phyloP scores from a whole-genome alignment of 2,888 invertebrate species.

The Drosophila setosimentum region DNA sequence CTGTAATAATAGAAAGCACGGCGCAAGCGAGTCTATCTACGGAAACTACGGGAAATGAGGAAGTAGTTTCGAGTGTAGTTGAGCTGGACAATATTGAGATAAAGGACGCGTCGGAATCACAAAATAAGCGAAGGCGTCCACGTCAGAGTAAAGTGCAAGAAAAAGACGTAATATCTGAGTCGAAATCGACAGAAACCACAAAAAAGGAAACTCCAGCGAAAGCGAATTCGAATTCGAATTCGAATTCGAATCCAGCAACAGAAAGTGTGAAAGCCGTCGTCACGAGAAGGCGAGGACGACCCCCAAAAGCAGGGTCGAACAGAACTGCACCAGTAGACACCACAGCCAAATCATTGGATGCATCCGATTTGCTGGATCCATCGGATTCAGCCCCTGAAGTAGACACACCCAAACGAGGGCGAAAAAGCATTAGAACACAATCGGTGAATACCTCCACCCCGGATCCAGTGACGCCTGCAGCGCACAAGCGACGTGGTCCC shows the following conservation, averaged over 20 bases:
- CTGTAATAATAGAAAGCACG: neutral
- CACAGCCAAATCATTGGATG: neutral
- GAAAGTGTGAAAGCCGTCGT: neutral
- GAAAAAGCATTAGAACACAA: neutral
- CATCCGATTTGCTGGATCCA: neutral
- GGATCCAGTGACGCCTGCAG: neutral
- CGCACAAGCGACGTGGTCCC: constrained; percentile 38
- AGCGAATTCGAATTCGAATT: neutral
- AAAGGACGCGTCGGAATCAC: neutral
- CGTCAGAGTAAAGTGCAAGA: constrained; percentile 1
- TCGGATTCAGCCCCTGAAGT: neutral
- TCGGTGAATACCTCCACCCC: neutral
- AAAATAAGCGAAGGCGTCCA: neutral
- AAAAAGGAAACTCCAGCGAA: neutral
- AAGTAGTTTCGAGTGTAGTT: neutral
- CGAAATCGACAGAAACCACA: neutral
- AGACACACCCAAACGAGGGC: neutral
- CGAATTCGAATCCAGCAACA: too few relatives aligned
- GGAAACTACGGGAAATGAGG: neutral
- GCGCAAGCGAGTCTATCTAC: neutral
- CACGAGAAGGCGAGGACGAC: constrained; percentile 19
- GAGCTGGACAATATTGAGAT: neutral
- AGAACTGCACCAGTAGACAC: neutral
- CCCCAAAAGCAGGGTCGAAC: constrained; percentile 2
- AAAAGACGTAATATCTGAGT: too few relatives aligned